Conservation (phyloP, 1,140 invertebrate species). For the Grapholita molesta region DNA sequence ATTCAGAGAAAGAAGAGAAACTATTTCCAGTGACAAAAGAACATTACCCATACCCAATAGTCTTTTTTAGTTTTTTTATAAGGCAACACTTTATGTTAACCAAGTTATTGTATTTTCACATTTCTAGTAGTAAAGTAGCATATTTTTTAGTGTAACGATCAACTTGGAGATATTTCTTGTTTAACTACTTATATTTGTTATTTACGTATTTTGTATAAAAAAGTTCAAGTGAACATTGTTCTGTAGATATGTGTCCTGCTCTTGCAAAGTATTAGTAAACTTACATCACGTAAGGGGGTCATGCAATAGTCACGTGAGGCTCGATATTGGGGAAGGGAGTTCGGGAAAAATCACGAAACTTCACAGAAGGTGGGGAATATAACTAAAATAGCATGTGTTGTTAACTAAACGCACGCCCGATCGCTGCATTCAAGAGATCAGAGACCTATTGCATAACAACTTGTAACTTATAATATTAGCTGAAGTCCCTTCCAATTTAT, state of each 20-base stretch:
- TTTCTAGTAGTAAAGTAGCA: neutral
- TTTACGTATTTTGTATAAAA: neutral
- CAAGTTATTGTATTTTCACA: constrained; percentile 25
- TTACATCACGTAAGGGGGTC: neutral
- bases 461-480: too few species aligned
- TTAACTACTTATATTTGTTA: neutral
- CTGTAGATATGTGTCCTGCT: neutral
- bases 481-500: too few species aligned
- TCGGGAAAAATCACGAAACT: too few species aligned
- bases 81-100: constrained; percentile 49
- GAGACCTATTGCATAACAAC: too few species aligned
- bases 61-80: constrained; percentile 36
- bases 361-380: too few species aligned
- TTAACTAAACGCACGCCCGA: too few species aligned
- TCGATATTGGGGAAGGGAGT: too few species aligned
- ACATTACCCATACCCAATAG: neutral
- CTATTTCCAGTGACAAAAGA: constrained; percentile 51
- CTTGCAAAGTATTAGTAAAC: neutral
- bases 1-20: constrained; percentile 58
- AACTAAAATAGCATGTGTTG: too few species aligned
- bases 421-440: too few species aligned
- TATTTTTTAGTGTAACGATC: constrained; percentile 15
- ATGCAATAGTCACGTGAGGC: too few species aligned
- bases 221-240: neutral
- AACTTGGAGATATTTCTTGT: neutral